Base-by-base conservation (phyloP, 2,797 vertebrate genomes). In the Tapera naevia region DNA sequence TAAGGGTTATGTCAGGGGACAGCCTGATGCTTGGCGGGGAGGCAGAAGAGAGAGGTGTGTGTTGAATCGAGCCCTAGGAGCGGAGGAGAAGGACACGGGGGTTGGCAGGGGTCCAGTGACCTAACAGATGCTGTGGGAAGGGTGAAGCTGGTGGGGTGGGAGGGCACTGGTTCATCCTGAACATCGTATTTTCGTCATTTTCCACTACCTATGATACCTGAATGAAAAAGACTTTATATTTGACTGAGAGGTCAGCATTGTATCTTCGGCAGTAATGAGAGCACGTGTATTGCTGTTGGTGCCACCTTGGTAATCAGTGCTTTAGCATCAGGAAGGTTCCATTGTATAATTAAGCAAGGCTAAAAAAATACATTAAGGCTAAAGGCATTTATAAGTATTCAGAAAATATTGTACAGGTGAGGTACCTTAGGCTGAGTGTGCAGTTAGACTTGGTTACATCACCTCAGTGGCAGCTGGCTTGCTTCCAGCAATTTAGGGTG, bases 111-210 rank as follows among this genome's bases (percentile, higher is more conserved):
- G 1, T 46, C 53, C 69, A 64, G 7, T 73, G 56, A 35, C 13
- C 35, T 82, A 53, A 51, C 9, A 15, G 45, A 9, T 35, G 17
- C 27, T 62, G 30, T 58, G 46, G 43, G 33, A 19, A 2, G 3
- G 14, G 8, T 73, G 51, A 22, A 76, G 46, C 13, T 70, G 51
- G 3, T 64, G 60, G 25, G 17, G 17, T 39, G 25, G 58, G 69
- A 72, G 39, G n/a, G 4, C 35, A 32, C 1, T 14, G 37, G 3
- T 4, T 9, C 16, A 50, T 12, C 10, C 46, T 28, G 22, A 32
- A 17, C 10, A 5, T 32, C 0, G 0, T 24, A 4, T 66, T 86
- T 57, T 54, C 1, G 0, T 51, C 9, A 1, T 67, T 30, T 91
- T 61, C 22, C 9, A 11, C 10, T 79, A 24, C 5, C 10, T 60